Conservation (phyloP, 2,113 vertebrate genomes). For the Rhabdornis inornatus region DNA sequence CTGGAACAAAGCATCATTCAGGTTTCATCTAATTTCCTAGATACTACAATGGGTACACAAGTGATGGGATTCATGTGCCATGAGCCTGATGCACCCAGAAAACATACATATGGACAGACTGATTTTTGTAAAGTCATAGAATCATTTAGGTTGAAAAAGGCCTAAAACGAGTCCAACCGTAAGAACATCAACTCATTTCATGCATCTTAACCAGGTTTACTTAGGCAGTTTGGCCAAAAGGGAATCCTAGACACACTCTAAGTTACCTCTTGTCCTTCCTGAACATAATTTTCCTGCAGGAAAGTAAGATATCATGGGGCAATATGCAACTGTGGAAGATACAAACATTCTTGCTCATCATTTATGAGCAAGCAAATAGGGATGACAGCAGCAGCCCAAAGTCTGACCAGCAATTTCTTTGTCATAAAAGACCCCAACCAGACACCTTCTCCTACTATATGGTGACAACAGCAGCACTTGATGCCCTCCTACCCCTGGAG, state of each 20-base stretch:
- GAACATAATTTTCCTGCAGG: background rate
- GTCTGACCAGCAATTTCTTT: background rate
- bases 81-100: background rate
- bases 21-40: background rate
- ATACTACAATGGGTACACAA: background rate
- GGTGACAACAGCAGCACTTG: background rate
- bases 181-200: background rate
- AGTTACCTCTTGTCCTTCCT: background rate
- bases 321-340: background rate
- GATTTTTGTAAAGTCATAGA: background rate
- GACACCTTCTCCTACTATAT: background rate
- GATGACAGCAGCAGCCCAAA: accelerated
- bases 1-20: background rate
- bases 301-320: background rate
- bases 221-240: background rate
- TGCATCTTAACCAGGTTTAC: background rate
- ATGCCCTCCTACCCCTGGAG: background rate
- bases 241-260: background rate
- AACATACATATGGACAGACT: accelerated
- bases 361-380: background rate
- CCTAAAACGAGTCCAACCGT: background rate
- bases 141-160: background rate
- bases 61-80: background rate
- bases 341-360: background rate
- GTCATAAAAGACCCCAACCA: background rate